Evolutionary conservation across 2,888 invertebrate genomes (phyloP).

Genomic region (Galeopsomyia nigrocyanea): DNA sequence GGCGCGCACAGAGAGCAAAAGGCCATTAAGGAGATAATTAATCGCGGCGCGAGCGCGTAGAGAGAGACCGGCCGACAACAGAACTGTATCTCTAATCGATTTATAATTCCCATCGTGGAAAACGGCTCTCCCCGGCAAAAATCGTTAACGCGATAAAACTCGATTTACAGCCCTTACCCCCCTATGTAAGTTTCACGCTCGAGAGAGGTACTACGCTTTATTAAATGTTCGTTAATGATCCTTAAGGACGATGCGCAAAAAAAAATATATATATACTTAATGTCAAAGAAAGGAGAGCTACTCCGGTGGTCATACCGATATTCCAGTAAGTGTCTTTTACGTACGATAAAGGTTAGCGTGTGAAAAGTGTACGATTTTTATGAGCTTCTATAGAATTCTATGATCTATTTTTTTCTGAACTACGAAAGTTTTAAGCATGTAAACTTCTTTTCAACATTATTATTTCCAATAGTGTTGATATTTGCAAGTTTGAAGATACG

Average conservation of each 20-base stretch:
- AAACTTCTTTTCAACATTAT: too few relatives aligned
- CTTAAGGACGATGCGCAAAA: slow-evolving; percentile 4
- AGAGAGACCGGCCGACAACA: not conserved
- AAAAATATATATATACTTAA: too few relatives aligned
- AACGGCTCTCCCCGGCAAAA: slow-evolving; percentile 1
- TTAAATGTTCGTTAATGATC: slow-evolving; percentile 31
- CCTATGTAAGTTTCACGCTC: not conserved
- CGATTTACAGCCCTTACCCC: slow-evolving; percentile 10
- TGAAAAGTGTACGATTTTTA: too few relatives aligned
- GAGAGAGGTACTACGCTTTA: slow-evolving; percentile 20
- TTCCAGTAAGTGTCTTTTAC: too few relatives aligned
- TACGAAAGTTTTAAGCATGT: too few relatives aligned
- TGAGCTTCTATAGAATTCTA: too few relatives aligned
- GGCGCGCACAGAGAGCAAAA: not conserved
- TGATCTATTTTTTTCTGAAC: too few relatives aligned
- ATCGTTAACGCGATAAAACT: slow-evolving; percentile 12
- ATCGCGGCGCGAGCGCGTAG: slow-evolving; percentile 22
- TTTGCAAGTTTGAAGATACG: too few relatives aligned
- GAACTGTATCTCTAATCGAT: slow-evolving; percentile 32
- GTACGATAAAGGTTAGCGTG: too few relatives aligned
- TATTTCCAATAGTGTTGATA: too few relatives aligned
- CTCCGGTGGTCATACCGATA: too few relatives aligned
- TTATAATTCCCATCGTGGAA: slow-evolving; percentile 34
- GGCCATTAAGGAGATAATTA: slow-evolving; percentile 39
- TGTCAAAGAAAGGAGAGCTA: too few relatives aligned